phyloP scores from a whole-genome alignment of 2,113 vertebrate genomes.

The Stegastes partitus region DNA sequence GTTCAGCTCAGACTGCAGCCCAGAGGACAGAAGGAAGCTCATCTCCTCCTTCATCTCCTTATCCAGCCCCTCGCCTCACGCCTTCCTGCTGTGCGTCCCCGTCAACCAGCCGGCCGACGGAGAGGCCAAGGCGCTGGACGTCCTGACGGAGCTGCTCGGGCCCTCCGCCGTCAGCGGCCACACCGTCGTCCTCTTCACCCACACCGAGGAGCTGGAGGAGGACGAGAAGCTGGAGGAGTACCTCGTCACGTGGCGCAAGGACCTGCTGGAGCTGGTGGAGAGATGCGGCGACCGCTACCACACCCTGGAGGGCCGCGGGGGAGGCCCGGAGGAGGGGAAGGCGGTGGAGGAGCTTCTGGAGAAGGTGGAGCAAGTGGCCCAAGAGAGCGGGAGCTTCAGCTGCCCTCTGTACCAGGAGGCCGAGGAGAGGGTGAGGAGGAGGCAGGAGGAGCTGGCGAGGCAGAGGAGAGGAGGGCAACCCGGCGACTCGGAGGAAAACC shows the following conservation, averaged over 20 bases:
- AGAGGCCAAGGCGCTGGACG: slow-evolving; percentile 74
- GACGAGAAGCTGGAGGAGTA: slow-evolving; percentile 75
- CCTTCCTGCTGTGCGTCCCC: slow-evolving; percentile 82
- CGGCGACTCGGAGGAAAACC: slow-evolving; percentile 12
- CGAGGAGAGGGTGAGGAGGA: slow-evolving; percentile 57
- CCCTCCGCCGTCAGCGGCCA: slow-evolving; percentile 50
- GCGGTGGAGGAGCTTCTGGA: slow-evolving; percentile 77
- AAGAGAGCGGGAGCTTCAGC: slow-evolving; percentile 63
- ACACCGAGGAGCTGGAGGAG: slow-evolving; percentile 76
- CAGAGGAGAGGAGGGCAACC: slow-evolving; percentile 34
- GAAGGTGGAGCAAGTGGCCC: slow-evolving; percentile 78
- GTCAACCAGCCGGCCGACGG: slow-evolving; percentile 66
- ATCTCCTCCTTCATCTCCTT: slow-evolving; percentile 74
- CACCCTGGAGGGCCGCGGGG: slow-evolving; percentile 57
- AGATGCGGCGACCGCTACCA: slow-evolving; percentile 78
- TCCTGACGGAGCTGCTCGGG: slow-evolving; percentile 75
- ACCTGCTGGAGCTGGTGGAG: slow-evolving; percentile 75
- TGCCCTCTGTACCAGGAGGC: slow-evolving; percentile 74
- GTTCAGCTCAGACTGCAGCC: slow-evolving; percentile 70
- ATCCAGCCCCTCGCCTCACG: slow-evolving; percentile 80
- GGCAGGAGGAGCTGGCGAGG: slow-evolving; percentile 54
- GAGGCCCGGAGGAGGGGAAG: slow-evolving; percentile 27
- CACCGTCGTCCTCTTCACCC: slow-evolving; percentile 82
- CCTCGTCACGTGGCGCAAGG: slow-evolving; percentile 73
- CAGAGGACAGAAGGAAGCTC: slow-evolving; percentile 67